Evolutionary conservation across 2,888 invertebrate genomes (phyloP).

Genomic region (Brachylomia viminalis): DNA sequence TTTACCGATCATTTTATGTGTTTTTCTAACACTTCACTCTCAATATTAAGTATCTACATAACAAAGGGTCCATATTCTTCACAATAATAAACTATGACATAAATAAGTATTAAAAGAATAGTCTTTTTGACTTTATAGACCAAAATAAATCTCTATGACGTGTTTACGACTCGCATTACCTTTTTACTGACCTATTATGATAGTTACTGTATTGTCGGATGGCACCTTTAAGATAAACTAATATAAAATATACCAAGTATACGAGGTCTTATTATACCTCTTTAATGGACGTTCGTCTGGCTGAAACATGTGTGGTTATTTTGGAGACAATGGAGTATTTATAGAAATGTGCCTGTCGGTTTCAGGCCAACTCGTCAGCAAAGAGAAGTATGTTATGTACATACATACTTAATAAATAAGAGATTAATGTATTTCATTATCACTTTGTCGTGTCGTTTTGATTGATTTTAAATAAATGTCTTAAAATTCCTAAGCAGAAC

Average conservation of each 20-base stretch:
- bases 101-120: conserved; percentile 51
- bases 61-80: neutral
- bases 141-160: conserved; percentile 53
- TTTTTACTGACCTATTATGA: conserved; percentile 37
- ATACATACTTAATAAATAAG: too few relatives aligned
- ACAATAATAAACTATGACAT: conserved; percentile 20
- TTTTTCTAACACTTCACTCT: neutral
- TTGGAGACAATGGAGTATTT: conserved; percentile 36
- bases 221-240: conserved; percentile 34
- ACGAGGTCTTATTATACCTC: conserved; percentile 14
- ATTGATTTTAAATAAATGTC: neutral
- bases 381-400: conserved; percentile 3
- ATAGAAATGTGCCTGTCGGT: conserved; percentile 11
- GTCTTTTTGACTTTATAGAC: conserved; percentile 36
- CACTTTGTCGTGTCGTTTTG: neutral
- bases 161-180: conserved; percentile 49
- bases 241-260: conserved; percentile 7
- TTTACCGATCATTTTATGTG: neutral
- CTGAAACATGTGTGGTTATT: conserved; percentile 31
- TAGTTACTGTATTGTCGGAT: conserved; percentile 44
- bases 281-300: conserved; percentile 29
- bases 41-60: neutral
- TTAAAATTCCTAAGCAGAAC: neutral
- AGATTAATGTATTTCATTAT: neutral
- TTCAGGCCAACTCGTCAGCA: neutral